Evolutionary conservation across 2,113 vertebrate species (phyloP).

Genomic region (Fulica atra): DNA sequence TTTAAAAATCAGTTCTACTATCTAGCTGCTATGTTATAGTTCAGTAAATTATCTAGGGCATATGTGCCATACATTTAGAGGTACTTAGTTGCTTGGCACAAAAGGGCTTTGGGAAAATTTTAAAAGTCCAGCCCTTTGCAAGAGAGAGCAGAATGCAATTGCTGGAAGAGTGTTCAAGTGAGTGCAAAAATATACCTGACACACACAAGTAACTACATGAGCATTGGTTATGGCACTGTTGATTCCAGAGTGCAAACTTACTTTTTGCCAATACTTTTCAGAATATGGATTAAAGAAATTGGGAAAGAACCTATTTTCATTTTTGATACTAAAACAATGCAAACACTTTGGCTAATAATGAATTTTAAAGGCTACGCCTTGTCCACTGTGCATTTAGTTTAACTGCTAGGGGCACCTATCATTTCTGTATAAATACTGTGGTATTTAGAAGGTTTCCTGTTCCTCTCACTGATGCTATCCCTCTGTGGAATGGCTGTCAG

Average conservation of each 20-base stretch:
- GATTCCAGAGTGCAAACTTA: not conserved
- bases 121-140: not conserved
- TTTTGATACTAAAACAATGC: not conserved
- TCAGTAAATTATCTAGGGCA: not conserved
- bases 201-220: not conserved
- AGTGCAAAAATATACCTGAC: not conserved
- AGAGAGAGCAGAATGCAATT: not conserved
- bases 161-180: not conserved
- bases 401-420: not conserved
- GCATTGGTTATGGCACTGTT: not conserved
- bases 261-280: not conserved
- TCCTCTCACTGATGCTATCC: not conserved
- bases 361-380: not conserved
- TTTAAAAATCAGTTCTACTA: not conserved
- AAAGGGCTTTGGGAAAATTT: accelerated
- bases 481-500: not conserved
- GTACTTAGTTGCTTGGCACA: not conserved
- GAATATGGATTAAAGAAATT: not conserved
- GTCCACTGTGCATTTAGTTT: not conserved
- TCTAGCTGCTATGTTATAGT: not conserved
- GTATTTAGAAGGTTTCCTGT: not conserved
- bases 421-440: not conserved
- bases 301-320: not conserved
- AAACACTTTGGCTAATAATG: not conserved
- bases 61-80: not conserved